Evolutionary conservation across 2,888 invertebrate species (phyloP).

Genomic region (Brachyptera risi): DNA sequence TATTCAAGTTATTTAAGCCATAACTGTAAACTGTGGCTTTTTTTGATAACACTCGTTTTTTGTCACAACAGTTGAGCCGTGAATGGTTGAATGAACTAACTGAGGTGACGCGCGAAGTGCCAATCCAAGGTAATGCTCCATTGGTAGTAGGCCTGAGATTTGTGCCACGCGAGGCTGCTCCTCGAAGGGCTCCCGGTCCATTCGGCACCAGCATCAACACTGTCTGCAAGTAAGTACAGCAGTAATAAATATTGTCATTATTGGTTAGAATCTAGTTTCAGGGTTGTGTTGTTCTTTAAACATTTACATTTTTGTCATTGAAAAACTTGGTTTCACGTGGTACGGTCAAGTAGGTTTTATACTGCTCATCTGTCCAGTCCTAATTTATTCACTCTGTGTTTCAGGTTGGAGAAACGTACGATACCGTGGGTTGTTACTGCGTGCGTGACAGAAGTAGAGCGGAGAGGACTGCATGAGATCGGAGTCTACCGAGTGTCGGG

Average conservation of each 20-base stretch:
- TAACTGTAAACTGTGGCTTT: too few species aligned
- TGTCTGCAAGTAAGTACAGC: conserved; percentile 72
- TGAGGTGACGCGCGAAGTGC: conserved; percentile 65
- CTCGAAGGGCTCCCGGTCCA: conserved; percentile 80
- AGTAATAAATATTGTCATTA: too few species aligned
- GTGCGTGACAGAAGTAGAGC: conserved; percentile 88
- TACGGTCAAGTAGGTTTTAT: too few species aligned
- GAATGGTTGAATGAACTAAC: conserved; percentile 69
- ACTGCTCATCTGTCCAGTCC: too few species aligned
- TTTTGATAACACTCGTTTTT: too few species aligned
- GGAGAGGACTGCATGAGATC: conserved; percentile 85
- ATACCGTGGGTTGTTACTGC: conserved; percentile 85
- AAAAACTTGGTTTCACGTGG: too few species aligned
- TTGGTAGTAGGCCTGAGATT: conserved; percentile 73
- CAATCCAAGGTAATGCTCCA: conserved; percentile 52
- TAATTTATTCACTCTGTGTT: conserved; percentile 26
- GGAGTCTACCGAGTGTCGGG: conserved; percentile 94
- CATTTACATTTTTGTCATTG: too few species aligned
- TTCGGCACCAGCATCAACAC: conserved; percentile 88
- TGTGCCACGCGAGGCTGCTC: conserved; percentile 78
- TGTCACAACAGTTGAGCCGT: conserved; percentile 64
- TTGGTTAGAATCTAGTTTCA: too few species aligned
- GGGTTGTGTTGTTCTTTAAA: too few species aligned
- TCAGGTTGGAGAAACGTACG: conserved; percentile 45
- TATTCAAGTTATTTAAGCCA: too few species aligned